These are phyloP conservation scores for Macropodus opercularis DNA, from an alignment of 2,797 vertebrate genomes.

Conservation along the genomic window DNA sequence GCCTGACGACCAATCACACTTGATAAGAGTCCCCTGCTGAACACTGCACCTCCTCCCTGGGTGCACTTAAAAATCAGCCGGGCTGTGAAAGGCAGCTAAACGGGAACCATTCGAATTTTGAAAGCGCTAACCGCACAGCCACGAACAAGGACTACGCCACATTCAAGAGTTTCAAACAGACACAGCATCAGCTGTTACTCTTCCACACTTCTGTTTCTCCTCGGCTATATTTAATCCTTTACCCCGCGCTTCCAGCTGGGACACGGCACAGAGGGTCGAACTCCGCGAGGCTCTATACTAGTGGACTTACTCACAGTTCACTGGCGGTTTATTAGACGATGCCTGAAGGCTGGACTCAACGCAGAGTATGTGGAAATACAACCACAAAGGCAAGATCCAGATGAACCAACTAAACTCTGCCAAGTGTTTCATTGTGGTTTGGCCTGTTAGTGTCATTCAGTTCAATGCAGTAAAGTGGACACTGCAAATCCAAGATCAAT, in stretches of 20 bases:
- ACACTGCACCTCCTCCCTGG: constrained; percentile 42
- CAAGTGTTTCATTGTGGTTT: too few species aligned
- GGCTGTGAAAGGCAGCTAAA: constrained; percentile 57
- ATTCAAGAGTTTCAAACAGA: constrained; percentile 59
- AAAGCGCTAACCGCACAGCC: constrained; percentile 53
- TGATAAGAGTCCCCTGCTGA: constrained; percentile 30
- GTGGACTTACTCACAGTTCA: background rate
- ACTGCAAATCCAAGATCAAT: too few species aligned
- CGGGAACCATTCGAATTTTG: constrained; percentile 71
- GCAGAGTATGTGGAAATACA: too few species aligned
- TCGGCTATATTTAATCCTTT: constrained; percentile 46
- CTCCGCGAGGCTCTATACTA: constrained; percentile 27
- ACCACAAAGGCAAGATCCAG: too few species aligned
- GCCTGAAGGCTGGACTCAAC: too few species aligned
- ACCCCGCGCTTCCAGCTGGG: constrained; percentile 39
- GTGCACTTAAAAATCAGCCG: constrained; percentile 66
- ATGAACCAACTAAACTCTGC: too few species aligned
- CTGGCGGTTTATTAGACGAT: too few species aligned
- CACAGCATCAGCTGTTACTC: constrained; percentile 57
- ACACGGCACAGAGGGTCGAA: constrained; percentile 23
- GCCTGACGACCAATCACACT: constrained; percentile 64
- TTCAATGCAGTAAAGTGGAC: too few species aligned
- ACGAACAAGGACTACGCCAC: constrained; percentile 61
- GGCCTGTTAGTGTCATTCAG: too few species aligned
- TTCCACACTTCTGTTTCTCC: constrained; percentile 41